Evolutionary conservation across 1,140 invertebrate genomes (phyloP).

Genomic region (Drosophila arizonae): DNA sequence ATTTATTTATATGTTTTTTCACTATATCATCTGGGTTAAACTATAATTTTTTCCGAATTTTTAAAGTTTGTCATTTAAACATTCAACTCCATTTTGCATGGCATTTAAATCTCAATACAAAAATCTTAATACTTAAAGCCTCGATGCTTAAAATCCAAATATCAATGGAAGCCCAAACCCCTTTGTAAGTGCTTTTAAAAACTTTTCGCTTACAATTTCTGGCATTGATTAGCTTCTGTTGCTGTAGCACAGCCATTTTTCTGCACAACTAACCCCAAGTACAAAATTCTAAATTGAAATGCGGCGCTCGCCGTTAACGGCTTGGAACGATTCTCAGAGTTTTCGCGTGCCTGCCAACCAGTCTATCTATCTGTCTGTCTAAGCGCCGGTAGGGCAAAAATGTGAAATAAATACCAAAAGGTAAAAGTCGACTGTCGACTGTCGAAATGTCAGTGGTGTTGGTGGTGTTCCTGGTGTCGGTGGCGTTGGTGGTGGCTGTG

Average conservation of each 20-base stretch:
- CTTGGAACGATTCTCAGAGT: not conserved
- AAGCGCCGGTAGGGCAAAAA: not conserved
- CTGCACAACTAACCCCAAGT: conserved; percentile 19
- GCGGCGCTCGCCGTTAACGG: conserved; percentile 1
- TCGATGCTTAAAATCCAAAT: not conserved
- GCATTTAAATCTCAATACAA: not conserved
- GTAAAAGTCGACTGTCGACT: not conserved
- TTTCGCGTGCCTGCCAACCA: not conserved
- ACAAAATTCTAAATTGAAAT: conserved; percentile 9
- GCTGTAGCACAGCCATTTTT: not conserved
- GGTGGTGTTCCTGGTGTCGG: not conserved
- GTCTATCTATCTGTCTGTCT: conserved; percentile 2
- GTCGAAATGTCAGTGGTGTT: not conserved
- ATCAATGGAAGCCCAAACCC: not conserved
- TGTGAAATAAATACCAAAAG: conserved; percentile 36
- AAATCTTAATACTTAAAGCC: too few relatives aligned
- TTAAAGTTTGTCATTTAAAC: too few relatives aligned
- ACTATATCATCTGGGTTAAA: too few relatives aligned
- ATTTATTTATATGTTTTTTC: too few relatives aligned
- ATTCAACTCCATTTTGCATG: not conserved
- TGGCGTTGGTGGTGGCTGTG: not conserved
- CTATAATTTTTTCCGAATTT: too few relatives aligned
- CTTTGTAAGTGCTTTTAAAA: too few relatives aligned
- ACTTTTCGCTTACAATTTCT: not conserved
- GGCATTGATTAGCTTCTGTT: conserved; percentile 13